Evolutionary conservation across 1,140 invertebrate genomes (phyloP).

Genomic region (Plutomurus gul): DNA sequence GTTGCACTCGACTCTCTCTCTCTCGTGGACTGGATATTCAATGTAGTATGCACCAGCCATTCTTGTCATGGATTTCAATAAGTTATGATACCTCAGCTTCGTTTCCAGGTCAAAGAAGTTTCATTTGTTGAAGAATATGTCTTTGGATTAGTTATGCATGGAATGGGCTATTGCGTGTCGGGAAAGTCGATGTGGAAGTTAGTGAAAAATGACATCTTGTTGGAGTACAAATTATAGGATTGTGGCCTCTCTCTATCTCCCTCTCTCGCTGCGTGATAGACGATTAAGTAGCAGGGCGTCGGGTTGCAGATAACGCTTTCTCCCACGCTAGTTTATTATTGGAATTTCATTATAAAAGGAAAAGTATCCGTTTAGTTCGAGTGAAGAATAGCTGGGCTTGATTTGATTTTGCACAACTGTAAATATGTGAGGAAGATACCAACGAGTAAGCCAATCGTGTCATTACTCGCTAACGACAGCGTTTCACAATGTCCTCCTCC

Average conservation of each 20-base stretch:
- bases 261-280: slow-evolving; percentile 10
- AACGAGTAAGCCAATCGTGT: too few species aligned
- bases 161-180: slow-evolving; percentile 12
- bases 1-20: too few species aligned
- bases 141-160: slow-evolving; percentile 20
- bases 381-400: not conserved
- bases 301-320: not conserved
- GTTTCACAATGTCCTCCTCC: not conserved
- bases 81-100: not conserved
- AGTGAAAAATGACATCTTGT: slow-evolving; percentile 29
- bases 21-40: too few species aligned
- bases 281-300: slow-evolving; percentile 14
- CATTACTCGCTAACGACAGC: too few species aligned
- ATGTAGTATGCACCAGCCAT: too few species aligned
- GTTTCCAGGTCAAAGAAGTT: slow-evolving; percentile 25
- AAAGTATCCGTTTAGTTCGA: not conserved
- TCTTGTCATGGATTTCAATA: slow-evolving; percentile 24
- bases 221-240: slow-evolving; percentile 20
- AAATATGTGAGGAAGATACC: too few species aligned
- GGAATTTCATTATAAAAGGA: slow-evolving; percentile 10
- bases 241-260: not conserved
- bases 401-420: not conserved
- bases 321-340: slow-evolving; percentile 11
- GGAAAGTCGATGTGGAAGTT: slow-evolving; percentile 19
- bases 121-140: slow-evolving; percentile 19